Evolutionary conservation across 2,797 vertebrate species (phyloP), one percentile per base, ranked within the genome.

Genomic region (Semaprochilodus insignis): DNA sequence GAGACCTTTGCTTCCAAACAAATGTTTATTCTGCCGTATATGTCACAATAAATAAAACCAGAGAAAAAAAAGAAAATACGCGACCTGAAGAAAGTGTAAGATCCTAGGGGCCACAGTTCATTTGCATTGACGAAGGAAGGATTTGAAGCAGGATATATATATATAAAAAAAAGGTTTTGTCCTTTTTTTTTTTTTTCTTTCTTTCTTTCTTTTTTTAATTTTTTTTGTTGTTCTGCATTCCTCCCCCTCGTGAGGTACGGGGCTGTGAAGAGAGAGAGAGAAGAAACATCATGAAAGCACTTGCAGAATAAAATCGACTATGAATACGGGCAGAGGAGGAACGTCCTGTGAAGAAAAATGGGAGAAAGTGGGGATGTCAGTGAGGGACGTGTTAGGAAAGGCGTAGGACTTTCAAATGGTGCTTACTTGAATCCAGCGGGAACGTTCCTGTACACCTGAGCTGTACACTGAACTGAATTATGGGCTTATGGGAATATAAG

Each of bases 1-100:
- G 96, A 97, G 95, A 96, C 94, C 96, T 96, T 31, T 95, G 96
- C 96, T 96, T 97, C 96, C 96, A 96, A 95, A 95, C 96, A 94
- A 83, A 95, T 96, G 95, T 98, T 97, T 97, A 96, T 98, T 97
- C 97, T 96, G 96, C 96, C 96, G 94, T 96, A 93, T 94, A 89
- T 93, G 91, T 67, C 81, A 48, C 70, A 57, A 48, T 63, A 92
- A 91, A 92, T 88, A 86, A 79, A 91, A 91, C 90, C 93, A 77
- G 69, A 74, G 70, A 67, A 74, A 77, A 78, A 83, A 75, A 81
- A 21, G 51, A 76, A 91, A 91, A 89, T 27, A 74, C 78, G 65
- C 82, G 75, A 78, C 8, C 60, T 77, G 82, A 81, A 70, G 78
- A 88, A 85, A 80, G 73, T 74, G 59, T 71, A 63, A 81, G 66